Percentiles rank a stretch among this genome's conserved stretches.
These are phyloP conservation scores for Nyctibius bracteatus DNA, from an alignment of 2,113 vertebrate genomes.

Conservation along the genomic window DNA sequence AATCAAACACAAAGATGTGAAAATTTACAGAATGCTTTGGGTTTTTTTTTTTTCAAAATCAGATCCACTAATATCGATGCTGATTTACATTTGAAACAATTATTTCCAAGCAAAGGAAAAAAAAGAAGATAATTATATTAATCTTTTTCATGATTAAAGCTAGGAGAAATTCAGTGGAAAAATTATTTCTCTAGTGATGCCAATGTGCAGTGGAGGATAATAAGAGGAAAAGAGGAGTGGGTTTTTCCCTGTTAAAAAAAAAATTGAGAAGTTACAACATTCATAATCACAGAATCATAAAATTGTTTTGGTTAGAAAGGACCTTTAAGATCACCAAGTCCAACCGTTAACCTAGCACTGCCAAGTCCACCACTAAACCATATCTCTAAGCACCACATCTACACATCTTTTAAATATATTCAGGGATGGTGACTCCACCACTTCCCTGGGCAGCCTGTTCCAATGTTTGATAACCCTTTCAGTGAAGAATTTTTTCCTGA, in stretches of 20 bases:
- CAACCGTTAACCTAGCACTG: no score
- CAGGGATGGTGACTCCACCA: no score
- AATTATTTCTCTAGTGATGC: background rate
- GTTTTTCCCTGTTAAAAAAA: background rate
- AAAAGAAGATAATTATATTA: background rate
- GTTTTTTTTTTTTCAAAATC: background rate
- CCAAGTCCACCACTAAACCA: no score
- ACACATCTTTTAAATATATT: no score
- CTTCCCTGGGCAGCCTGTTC: no score
- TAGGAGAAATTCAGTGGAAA: background rate
- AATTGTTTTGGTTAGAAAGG: no score
- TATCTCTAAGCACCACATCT: no score
- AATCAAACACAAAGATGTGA: background rate
- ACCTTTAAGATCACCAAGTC: no score
- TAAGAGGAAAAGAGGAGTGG: background rate
- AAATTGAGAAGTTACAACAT: background rate
- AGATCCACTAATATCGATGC: background rate
- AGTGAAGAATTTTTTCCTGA: no score
- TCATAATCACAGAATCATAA: no score
- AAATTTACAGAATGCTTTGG: background rate
- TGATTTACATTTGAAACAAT: background rate
- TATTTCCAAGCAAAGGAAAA: background rate
- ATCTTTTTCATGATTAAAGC: background rate
- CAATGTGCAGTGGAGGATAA: background rate
- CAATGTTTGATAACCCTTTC: no score